Evolutionary conservation across 2,888 invertebrate genomes (phyloP).

Genomic region (Cerceris rybyensis): DNA sequence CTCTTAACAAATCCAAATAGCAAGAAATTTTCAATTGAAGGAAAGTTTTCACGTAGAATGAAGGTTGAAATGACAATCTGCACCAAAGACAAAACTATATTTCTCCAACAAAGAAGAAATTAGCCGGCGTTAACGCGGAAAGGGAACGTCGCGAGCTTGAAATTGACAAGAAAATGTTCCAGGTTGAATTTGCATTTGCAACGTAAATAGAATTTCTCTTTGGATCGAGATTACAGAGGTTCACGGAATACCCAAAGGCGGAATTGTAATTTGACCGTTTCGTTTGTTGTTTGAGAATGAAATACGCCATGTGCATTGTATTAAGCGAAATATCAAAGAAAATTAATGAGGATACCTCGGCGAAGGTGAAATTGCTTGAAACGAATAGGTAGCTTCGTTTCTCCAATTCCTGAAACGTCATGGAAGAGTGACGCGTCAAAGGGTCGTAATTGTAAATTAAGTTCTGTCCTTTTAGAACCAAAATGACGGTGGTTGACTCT

Average conservation of each 20-base stretch:
- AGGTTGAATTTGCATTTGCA: neutral
- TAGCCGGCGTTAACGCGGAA: conserved; percentile 17
- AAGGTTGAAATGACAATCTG: no score
- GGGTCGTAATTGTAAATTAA: no score
- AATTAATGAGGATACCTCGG: neutral
- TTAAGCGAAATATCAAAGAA: neutral
- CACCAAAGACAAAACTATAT: no score
- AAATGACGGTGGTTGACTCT: no score
- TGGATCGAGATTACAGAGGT: neutral
- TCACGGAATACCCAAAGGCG: conserved; percentile 18
- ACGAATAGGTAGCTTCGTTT: neutral
- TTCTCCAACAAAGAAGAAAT: conserved; percentile 25
- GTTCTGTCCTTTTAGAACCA: no score
- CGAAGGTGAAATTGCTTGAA: neutral
- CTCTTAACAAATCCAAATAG: no score
- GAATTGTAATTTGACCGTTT: conserved; percentile 1
- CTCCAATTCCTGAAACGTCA: no score
- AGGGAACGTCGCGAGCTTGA: conserved; percentile 12
- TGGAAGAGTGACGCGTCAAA: no score
- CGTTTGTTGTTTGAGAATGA: neutral
- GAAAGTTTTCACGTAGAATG: no score
- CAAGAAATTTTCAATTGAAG: no score
- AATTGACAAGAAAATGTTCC: conserved; percentile 20
- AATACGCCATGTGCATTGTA: neutral
- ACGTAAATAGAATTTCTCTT: conserved; percentile 25